Evolutionary conservation across 2,113 vertebrate species (phyloP).

Genomic region (Gavialis gangeticus): DNA sequence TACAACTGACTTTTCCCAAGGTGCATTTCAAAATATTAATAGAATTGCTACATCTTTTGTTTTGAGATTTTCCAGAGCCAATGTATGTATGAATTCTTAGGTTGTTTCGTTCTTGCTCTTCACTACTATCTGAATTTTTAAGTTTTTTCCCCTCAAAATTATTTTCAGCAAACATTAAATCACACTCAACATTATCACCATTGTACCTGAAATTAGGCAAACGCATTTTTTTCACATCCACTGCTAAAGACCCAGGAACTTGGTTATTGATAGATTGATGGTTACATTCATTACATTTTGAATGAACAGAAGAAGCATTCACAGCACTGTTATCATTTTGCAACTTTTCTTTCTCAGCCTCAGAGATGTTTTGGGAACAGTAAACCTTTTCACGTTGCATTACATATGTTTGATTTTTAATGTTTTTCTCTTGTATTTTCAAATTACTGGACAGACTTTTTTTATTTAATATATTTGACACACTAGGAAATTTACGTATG

Average conservation of each 20-base stretch:
- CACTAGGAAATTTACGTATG: neutral
- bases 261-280: neutral
- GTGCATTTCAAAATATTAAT: neutral
- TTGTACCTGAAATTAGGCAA: neutral
- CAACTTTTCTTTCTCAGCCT: constrained; percentile 29
- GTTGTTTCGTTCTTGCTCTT: neutral
- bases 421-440: constrained; percentile 15
- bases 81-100: constrained; percentile 18
- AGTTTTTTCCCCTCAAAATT: neutral
- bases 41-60: neutral
- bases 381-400: constrained; percentile 11
- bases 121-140: constrained; percentile 14
- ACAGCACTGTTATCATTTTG: neutral
- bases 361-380: constrained; percentile 7
- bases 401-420: constrained; percentile 14
- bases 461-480: constrained; percentile 40
- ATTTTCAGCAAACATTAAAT: constrained; percentile 9
- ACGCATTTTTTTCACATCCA: neutral
- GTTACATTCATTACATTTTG: constrained; percentile 3
- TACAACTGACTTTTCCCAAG: neutral
- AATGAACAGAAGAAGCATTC: neutral
- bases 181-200: neutral
- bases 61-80: neutral
- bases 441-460: constrained; percentile 23
- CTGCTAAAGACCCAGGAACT: neutral